Conservation (phyloP, 1,140 invertebrate genomes). For the Meloidogyne hapla region DNA sequence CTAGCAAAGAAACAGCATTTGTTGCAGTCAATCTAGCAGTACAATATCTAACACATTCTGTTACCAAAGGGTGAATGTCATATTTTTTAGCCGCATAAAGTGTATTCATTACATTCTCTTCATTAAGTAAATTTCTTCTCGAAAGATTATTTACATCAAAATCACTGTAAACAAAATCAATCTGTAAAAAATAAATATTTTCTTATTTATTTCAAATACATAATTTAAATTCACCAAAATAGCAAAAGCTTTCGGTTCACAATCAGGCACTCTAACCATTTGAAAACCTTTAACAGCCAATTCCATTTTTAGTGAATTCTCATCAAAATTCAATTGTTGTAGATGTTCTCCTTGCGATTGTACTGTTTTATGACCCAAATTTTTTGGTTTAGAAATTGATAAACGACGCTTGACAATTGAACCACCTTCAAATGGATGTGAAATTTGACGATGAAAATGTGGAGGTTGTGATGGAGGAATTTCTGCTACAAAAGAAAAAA, state of each 20-base stretch:
- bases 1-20: constrained; percentile 39
- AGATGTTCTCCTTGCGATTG: constrained; percentile 9
- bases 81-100: constrained; percentile 38
- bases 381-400: neutral
- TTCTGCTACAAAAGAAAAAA: neutral
- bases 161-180: constrained; percentile 37
- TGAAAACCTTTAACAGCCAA: constrained; percentile 21
- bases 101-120: constrained; percentile 34
- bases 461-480: neutral
- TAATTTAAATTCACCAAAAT: constrained; percentile 19
- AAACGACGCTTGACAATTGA: neutral
- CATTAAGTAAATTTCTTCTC: constrained; percentile 26
- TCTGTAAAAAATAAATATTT: constrained; percentile 10
- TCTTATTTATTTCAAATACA: neutral
- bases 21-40: constrained; percentile 29
- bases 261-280: constrained; percentile 34
- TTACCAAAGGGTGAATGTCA: constrained; percentile 31
- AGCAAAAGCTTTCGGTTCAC: constrained; percentile 33
- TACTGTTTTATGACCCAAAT: constrained; percentile 27
- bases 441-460: neutral
- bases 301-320: neutral
- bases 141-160: constrained; percentile 32
- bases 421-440: neutral
- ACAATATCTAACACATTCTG: constrained; percentile 37
- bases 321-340: neutral